These are phyloP conservation scores for Vanessa tameamea DNA, from an alignment of 1,140 invertebrate species.

Conservation along the genomic window DNA sequence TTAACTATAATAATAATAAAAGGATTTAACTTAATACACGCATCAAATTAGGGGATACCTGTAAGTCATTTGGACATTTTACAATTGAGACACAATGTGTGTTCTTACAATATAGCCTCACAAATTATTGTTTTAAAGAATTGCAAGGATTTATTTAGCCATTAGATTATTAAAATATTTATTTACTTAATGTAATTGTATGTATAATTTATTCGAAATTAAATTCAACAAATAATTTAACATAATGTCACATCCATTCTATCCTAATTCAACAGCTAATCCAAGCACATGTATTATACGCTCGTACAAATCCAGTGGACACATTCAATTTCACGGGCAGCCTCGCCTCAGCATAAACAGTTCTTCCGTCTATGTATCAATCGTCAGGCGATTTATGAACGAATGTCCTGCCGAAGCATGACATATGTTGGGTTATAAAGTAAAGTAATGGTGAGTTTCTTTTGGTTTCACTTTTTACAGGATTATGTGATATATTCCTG, in stretches of 20 bases:
- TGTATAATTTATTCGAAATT: no score
- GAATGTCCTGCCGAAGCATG: conserved; percentile 27
- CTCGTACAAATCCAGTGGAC: conserved; percentile 38
- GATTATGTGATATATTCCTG: background rate
- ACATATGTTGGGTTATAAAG: conserved; percentile 29
- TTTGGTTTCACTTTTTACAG: background rate
- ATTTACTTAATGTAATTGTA: no score
- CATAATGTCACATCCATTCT: background rate
- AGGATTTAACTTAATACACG: no score
- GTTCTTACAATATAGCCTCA: no score
- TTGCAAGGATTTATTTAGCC: no score
- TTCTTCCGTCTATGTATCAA: conserved; percentile 40
- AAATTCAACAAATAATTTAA: background rate
- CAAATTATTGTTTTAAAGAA: no score
- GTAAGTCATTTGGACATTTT: no score
- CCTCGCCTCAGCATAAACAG: conserved; percentile 39
- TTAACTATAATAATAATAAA: no score
- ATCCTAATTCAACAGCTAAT: conserved; percentile 10
- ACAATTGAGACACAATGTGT: no score
- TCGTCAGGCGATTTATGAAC: conserved; percentile 36
- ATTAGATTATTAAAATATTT: no score
- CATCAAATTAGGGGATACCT: no score
- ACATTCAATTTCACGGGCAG: conserved; percentile 45
- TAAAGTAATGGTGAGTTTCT: conserved; percentile 5
- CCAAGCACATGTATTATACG: conserved; percentile 37